Conservation (phyloP, 2,113 vertebrate species). For the Prochilodus magdalenae region DNA sequence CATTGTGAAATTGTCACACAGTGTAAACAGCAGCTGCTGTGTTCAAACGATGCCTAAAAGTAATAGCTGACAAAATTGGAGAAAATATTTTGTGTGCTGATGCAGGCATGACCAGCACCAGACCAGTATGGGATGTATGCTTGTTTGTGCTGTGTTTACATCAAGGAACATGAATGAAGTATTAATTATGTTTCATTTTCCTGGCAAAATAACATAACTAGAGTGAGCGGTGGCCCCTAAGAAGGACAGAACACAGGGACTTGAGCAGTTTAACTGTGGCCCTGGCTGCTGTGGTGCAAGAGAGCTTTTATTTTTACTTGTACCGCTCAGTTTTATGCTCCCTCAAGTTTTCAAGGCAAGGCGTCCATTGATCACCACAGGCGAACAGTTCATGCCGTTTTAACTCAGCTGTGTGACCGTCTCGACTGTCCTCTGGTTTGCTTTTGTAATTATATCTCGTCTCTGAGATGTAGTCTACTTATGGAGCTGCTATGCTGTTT, state of each 20-base stretch:
- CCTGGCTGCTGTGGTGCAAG: neutral
- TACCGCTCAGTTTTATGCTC: neutral
- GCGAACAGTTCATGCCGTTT: neutral
- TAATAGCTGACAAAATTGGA: too few species aligned
- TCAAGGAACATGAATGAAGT: too few species aligned
- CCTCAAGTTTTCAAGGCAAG: neutral
- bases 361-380: neutral
- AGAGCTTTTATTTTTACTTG: neutral
- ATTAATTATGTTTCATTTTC: too few species aligned
- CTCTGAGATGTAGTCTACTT: constrained; percentile 9
- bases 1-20: too few species aligned
- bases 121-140: too few species aligned
- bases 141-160: too few species aligned
- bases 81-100: too few species aligned
- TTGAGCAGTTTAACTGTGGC: neutral
- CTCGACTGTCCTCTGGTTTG: neutral
- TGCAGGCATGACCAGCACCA: too few species aligned
- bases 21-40: too few species aligned
- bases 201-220: too few species aligned
- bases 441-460: constrained; percentile 27
- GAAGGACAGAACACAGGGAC: neutral
- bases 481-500: neutral
- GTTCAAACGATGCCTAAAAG: too few species aligned
- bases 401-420: constrained; percentile 16
- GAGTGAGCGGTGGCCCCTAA: neutral